Evolutionary conservation across 2,113 vertebrate genomes (phyloP).

Genomic region (Bagarius yarrelli): DNA sequence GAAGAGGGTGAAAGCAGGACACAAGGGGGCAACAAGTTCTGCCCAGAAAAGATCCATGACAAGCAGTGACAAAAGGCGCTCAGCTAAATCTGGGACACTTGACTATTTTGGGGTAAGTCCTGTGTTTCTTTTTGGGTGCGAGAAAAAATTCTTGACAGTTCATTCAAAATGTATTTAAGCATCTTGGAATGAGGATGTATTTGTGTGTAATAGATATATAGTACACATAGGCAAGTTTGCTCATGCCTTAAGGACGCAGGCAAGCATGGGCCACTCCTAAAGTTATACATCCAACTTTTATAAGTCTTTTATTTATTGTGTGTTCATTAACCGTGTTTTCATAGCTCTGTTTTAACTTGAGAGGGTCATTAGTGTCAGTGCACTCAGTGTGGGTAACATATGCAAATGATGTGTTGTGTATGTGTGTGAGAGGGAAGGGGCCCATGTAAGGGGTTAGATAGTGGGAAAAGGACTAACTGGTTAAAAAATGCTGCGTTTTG

Average conservation of each 20-base stretch:
- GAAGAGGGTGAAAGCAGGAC: conserved; percentile 65
- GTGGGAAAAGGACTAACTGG: not conserved
- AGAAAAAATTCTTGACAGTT: not conserved
- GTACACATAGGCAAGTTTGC: conserved; percentile 21
- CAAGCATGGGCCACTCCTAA: conserved; percentile 28
- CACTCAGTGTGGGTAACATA: not conserved
- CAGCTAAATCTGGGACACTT: not conserved
- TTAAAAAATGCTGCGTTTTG: not conserved
- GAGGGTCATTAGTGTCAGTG: too few species aligned
- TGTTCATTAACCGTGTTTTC: conserved; percentile 11
- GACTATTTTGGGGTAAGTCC: conserved; percentile 31
- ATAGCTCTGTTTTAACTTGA: too few species aligned
- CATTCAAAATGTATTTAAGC: not conserved
- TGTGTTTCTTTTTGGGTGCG: not conserved
- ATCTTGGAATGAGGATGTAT: not conserved
- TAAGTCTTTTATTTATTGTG: conserved; percentile 27
- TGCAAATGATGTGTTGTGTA: conserved; percentile 17
- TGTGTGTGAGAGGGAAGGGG: conserved; percentile 18
- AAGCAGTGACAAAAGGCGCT: conserved; percentile 38
- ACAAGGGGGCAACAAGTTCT: conserved; percentile 52
- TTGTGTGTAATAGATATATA: conserved; percentile 48
- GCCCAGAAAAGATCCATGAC: conserved; percentile 47
- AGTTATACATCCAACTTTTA: conserved; percentile 50
- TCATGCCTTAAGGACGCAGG: conserved; percentile 48
- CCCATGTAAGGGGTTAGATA: conserved; percentile 5